A percentile compares a stretch with the other conserved stretches of the same genome.
Conservation (phyloP, 2,113 vertebrate genomes). For the Emydocephalus ijimae region DNA sequence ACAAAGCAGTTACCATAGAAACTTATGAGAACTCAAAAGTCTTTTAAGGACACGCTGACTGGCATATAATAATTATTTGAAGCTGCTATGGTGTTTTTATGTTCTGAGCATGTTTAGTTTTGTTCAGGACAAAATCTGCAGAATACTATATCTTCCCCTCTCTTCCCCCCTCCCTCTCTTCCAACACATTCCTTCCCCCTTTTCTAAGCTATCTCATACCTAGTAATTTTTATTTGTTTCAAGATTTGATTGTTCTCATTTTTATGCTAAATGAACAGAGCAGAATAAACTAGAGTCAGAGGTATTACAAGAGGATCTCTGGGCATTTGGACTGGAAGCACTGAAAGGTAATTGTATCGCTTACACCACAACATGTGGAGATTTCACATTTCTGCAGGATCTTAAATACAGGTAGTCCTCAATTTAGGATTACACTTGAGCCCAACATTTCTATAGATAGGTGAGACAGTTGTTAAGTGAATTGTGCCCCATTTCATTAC, state of each 20-base stretch:
- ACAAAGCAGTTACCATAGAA: constrained; percentile 22
- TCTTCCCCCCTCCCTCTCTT: not conserved
- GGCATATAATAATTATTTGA: constrained; percentile 22
- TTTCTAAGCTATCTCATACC: not conserved
- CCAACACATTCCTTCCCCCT: not conserved
- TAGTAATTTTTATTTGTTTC: not conserved
- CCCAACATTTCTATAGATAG: not conserved
- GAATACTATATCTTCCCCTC: not conserved
- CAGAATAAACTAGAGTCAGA: not conserved
- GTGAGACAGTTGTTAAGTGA: not conserved
- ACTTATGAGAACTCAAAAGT: constrained; percentile 20
- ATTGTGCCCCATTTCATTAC: not conserved
- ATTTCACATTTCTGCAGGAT: not conserved
- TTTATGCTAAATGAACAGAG: not conserved
- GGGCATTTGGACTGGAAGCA: not conserved
- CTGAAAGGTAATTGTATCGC: not conserved
- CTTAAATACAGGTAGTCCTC: not conserved
- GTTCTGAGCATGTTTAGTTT: constrained; percentile 6
- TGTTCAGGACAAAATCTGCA: constrained; percentile 3
- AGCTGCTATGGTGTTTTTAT: constrained; percentile 11
- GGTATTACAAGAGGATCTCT: not conserved
- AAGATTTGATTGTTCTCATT: not conserved
- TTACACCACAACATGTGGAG: not conserved
- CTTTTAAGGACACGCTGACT: constrained; percentile 22
- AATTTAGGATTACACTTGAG: not conserved